Evolutionary conservation across 2,888 invertebrate genomes (phyloP).

Genomic region (Ennomos fuscantarius): DNA sequence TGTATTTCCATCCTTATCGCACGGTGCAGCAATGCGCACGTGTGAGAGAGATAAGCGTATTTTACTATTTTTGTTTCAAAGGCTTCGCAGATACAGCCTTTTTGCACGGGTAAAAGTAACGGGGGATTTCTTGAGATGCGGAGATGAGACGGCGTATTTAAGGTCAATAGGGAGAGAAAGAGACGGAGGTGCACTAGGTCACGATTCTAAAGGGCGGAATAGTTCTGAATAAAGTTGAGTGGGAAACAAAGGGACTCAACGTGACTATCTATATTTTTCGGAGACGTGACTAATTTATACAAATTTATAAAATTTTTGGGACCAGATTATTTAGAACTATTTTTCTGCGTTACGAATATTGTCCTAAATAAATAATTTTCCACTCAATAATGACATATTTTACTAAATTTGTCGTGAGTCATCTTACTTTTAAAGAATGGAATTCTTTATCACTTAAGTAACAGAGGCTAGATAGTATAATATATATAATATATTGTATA

Average conservation of each 20-base stretch:
- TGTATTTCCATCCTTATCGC: conserved; percentile 53
- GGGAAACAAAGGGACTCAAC: conserved; percentile 24
- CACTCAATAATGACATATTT: too few relatives aligned
- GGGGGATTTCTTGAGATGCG: conserved; percentile 82
- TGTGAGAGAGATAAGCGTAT: conserved; percentile 50
- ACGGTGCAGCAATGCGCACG: conserved; percentile 21
- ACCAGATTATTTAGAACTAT: too few relatives aligned
- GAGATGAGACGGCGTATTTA: conserved; percentile 65
- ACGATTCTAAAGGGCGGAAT: conserved; percentile 56
- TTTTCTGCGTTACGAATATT: too few relatives aligned
- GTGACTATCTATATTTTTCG: too few relatives aligned
- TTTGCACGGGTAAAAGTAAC: conserved; percentile 85
- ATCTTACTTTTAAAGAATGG: too few relatives aligned
- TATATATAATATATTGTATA: too few relatives aligned
- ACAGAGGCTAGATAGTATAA: too few relatives aligned
- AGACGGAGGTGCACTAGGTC: conserved; percentile 65
- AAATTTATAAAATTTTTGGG: too few relatives aligned
- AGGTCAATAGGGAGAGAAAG: conserved; percentile 59
- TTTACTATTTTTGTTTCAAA: conserved; percentile 33
- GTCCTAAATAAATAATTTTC: too few relatives aligned
- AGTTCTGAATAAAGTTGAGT: conserved; percentile 41
- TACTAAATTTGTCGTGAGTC: too few relatives aligned
- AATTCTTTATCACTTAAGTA: too few relatives aligned
- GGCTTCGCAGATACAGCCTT: conserved; percentile 78
- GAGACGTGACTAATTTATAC: too few relatives aligned